Percentiles rank a stretch among this genome's conserved stretches.
Conservation (phyloP, 2,888 invertebrate genomes). For the Oxyteleia sp. region DNA sequence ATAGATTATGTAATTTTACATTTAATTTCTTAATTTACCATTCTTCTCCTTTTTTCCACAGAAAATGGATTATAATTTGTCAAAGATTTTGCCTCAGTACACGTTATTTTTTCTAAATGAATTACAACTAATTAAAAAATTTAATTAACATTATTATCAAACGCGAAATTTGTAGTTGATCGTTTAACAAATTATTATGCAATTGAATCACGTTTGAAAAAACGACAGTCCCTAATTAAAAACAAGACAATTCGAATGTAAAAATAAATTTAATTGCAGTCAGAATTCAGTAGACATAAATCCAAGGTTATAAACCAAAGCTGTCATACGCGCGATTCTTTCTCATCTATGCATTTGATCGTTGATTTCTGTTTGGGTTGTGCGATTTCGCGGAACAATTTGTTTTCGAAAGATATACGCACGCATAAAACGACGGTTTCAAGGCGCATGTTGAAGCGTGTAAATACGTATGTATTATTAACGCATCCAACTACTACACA, state of each 20-base stretch:
- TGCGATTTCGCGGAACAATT: slow-evolving; percentile 52
- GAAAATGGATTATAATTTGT: no score
- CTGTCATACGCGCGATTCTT: slow-evolving; percentile 18
- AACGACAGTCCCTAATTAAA: background rate
- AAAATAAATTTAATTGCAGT: slow-evolving; percentile 8
- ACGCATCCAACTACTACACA: background rate
- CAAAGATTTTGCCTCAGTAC: no score
- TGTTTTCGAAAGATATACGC: slow-evolving; percentile 43
- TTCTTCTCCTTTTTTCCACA: no score
- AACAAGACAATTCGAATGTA: background rate
- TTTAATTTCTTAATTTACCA: no score
- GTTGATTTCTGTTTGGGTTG: slow-evolving; percentile 28
- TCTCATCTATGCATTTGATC: slow-evolving; percentile 9
- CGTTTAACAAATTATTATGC: background rate
- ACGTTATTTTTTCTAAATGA: no score
- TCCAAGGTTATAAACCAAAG: slow-evolving; percentile 31
- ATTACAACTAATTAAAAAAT: no score
- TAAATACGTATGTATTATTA: slow-evolving; percentile 9
- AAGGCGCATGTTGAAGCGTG: slow-evolving; percentile 22
- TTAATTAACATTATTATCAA: no score
- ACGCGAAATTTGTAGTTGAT: background rate
- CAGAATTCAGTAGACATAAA: background rate
- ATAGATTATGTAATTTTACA: no score
- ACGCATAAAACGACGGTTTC: slow-evolving; percentile 17
- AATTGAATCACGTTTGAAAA: background rate